Evolutionary conservation across 2,888 invertebrate species (phyloP).

Genomic region (Apeira syringaria): DNA sequence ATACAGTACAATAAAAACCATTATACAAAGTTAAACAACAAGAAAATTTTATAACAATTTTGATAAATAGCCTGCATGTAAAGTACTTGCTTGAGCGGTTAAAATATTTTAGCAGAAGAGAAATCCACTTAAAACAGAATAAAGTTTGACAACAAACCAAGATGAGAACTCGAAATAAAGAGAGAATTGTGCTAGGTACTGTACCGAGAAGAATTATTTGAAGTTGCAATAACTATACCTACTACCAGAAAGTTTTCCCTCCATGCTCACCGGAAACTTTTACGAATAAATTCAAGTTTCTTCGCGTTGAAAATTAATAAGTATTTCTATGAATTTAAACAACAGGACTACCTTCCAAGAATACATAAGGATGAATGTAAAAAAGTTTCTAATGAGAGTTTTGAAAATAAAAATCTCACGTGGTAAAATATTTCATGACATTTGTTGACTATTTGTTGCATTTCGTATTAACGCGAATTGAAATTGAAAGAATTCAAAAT

Average conservation of each 20-base stretch:
- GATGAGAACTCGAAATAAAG: conserved; percentile 53
- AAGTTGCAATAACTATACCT: conserved; percentile 60
- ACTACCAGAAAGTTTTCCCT: conserved; percentile 51
- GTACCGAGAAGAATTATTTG: conserved; percentile 48
- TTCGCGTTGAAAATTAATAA: conserved; percentile 55
- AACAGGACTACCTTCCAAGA: no score
- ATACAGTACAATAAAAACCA: no score
- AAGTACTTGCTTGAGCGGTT: conserved; percentile 16
- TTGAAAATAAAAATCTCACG: no score
- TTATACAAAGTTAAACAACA: no score
- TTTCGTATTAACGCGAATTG: no score
- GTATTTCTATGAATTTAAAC: conserved; percentile 42
- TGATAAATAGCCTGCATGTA: no score
- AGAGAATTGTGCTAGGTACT: conserved; percentile 42
- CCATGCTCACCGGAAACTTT: conserved; percentile 48
- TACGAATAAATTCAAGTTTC: conserved; percentile 58
- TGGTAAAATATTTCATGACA: no score
- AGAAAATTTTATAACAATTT: no score
- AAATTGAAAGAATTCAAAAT: no score
- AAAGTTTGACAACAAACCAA: conserved; percentile 45
- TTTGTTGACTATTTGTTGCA: conserved; percentile 18
- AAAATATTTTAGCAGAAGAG: conserved; percentile 19
- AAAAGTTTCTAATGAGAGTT: no score
- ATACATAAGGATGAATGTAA: no score
- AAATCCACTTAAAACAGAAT: conserved; percentile 33